A percentile compares a stretch with the other conserved stretches of the same genome.
Conservation (phyloP, 2,888 invertebrate species). For the Epirrhoe alternata region DNA sequence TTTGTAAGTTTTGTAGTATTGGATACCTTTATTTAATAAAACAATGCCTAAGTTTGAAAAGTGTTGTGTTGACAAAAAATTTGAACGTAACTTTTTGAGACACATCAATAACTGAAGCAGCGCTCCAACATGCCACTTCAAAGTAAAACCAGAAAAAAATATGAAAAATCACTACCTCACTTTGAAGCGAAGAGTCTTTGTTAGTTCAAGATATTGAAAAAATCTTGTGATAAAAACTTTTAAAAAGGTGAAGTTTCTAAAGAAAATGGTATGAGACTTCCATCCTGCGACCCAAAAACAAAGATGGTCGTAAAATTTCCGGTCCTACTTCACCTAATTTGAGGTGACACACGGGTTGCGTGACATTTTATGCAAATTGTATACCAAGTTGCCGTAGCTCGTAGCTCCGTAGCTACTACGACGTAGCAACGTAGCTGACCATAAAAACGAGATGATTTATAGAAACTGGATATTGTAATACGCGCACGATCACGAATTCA, state of each 20-base stretch:
- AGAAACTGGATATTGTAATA: not conserved
- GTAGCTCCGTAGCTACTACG: constrained; percentile 27
- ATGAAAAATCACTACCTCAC: not conserved
- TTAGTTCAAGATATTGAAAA: constrained; percentile 1
- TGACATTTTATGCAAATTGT: constrained; percentile 33
- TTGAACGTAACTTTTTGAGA: no score
- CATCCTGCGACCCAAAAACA: constrained; percentile 9
- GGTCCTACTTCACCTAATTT: constrained; percentile 30
- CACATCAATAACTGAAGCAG: not conserved
- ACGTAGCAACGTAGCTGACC: constrained; percentile 27
- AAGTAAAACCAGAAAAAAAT: not conserved
- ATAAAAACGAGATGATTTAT: constrained; percentile 19
- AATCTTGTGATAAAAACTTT: not conserved
- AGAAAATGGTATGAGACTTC: not conserved
- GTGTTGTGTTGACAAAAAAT: no score
- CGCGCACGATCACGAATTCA: not conserved
- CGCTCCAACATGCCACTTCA: not conserved
- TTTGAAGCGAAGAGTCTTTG: not conserved
- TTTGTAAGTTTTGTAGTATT: no score
- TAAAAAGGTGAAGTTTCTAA: not conserved
- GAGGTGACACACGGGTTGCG: constrained; percentile 29
- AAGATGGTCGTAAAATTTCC: constrained; percentile 19
- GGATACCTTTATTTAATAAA: no score
- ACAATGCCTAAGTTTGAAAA: no score
- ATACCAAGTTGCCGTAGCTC: constrained; percentile 20